Evolutionary conservation across 2,113 vertebrate species (phyloP), one percentile per base, ranked within the genome.

Genomic region (Diphyllodes magnificus): DNA sequence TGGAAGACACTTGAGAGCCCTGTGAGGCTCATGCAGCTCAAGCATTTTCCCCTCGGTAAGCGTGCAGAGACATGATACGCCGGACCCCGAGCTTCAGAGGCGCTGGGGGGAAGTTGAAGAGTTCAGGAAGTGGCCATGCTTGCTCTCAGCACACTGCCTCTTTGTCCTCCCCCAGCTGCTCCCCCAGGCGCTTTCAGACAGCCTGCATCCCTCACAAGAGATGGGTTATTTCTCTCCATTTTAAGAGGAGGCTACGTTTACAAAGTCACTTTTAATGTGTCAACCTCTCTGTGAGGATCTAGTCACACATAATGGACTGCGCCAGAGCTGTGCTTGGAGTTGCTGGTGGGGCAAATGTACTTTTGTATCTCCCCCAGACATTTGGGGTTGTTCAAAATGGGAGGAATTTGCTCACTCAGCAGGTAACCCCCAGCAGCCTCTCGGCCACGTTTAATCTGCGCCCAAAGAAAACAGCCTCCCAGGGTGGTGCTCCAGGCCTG

Each of bases 111-210:
- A 97, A 97, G 96, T 92, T 92, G 93, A 90, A 97, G 96, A 97
- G 96, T 95, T 97, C 96, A 96, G 87, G 92, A 96, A 95, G 89
- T 73, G 60, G 88, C 95, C 95, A 69, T 90, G 88, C 86, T 92
- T 96, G 93, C 82, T 92, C 82, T 68, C 51, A 45, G 90, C 88
- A 97, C 93, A 97, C 91, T 92, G 84, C 86, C 78, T 82, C 90
- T 91, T 96, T 97, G 96, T 97, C 91, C 90, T 95, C n/a, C 35
- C 89, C 66, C 90, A 45, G 83, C 88, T 92, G 92, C 94, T 96
- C 80, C 2, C 92, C 71, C 78, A 28, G 86, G 61, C 54, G 61
- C 90, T 72, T 73, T 63, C 81, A 53, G 22, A n/a, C 61, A 82
- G 63, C 72, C 54, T 3, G 0, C 9, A 31, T 45, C 66, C 49